Conservation (phyloP, 2,113 vertebrate genomes). For the Martes martes region DNA sequence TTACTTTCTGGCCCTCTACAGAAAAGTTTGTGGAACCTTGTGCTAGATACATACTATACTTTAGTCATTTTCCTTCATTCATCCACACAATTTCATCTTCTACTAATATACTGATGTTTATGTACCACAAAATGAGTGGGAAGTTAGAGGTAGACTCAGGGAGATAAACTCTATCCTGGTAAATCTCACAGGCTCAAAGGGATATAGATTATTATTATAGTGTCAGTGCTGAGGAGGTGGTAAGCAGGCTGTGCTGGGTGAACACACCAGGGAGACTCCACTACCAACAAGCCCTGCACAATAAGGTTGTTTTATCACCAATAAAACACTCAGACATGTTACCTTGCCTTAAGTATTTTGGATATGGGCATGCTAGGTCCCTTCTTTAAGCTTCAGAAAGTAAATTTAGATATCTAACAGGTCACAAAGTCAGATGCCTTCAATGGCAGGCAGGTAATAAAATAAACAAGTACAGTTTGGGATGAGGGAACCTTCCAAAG, state of each 20-base stretch:
- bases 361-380: not conserved
- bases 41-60: not conserved
- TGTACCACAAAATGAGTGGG: not conserved
- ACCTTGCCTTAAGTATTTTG: not conserved
- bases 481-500: not conserved
- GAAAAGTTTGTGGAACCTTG: no score
- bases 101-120: not conserved
- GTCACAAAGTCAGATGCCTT: not conserved
- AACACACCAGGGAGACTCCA: rapidly evolving
- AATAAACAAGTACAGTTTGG: not conserved
- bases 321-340: not conserved
- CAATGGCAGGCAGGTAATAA: not conserved
- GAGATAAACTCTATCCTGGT: not conserved
- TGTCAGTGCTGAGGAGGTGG: not conserved
- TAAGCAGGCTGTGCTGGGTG: not conserved
- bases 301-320: not conserved
- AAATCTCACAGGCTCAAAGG: no score
- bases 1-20: not conserved
- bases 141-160: not conserved
- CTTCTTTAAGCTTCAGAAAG: not conserved
- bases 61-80: not conserved
- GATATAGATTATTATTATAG: not conserved
- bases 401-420: not conserved
- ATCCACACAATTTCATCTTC: not conserved
- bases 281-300: not conserved